Conservation (phyloP, 2,888 invertebrate species). For the Drosophila engyochracea region DNA sequence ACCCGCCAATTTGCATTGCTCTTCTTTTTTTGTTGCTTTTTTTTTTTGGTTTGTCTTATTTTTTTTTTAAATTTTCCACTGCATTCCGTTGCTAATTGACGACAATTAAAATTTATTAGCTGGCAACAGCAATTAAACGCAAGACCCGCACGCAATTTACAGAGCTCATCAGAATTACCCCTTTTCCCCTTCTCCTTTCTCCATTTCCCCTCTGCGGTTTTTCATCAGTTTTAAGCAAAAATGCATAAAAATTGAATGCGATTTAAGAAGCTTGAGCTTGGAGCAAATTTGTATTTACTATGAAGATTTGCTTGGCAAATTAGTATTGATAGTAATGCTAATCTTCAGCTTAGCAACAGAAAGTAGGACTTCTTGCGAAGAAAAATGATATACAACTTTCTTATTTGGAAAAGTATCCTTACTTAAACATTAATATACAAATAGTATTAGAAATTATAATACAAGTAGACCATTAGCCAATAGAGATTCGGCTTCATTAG, state of each 20-base stretch:
- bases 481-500: neutral
- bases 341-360: neutral
- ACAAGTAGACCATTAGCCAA: neutral
- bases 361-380: neutral
- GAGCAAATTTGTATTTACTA: neutral
- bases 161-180: conserved; percentile 13
- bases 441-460: neutral
- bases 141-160: conserved; percentile 54
- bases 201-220: conserved; percentile 16
- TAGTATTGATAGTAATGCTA: neutral
- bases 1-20: conserved; percentile 56
- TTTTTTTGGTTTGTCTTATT: neutral
- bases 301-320: neutral
- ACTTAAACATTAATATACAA: neutral
- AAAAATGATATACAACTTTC: neutral
- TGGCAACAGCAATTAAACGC: conserved; percentile 79
- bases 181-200: neutral
- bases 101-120: conserved; percentile 82
- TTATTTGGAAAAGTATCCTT: neutral
- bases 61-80: conserved; percentile 50
- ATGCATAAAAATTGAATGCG: neutral
- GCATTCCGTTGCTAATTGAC: conserved; percentile 78
- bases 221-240: conserved; percentile 26
- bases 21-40: conserved; percentile 17
- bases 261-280: neutral